Conservation (phyloP, 2,113 vertebrate genomes). For the Pardalotus punctatus region DNA sequence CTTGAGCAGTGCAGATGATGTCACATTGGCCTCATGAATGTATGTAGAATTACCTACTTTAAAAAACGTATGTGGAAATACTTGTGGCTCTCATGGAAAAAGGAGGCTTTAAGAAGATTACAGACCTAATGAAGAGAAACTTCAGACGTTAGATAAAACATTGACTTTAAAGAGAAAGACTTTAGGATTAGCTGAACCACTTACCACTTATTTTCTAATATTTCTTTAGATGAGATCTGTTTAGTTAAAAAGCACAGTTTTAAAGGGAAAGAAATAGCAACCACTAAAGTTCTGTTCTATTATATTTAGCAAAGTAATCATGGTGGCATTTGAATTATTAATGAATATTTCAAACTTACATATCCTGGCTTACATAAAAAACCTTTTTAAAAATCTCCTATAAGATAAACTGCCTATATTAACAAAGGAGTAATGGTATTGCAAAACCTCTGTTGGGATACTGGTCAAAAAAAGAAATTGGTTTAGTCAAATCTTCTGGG, state of each 20-base stretch:
- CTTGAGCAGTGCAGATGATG: constrained; percentile 10
- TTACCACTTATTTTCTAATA: neutral
- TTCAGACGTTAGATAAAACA: neutral
- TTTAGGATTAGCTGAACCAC: neutral
- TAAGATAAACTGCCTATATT: neutral
- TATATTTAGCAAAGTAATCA: neutral
- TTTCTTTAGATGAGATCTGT: neutral
- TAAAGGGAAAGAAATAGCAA: neutral
- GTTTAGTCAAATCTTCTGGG: neutral
- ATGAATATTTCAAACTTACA: neutral
- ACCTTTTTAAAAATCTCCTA: accelerated
- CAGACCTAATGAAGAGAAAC: constrained; percentile 3
- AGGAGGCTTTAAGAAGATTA: constrained; percentile 29
- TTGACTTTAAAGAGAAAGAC: neutral
- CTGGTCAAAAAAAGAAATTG: neutral
- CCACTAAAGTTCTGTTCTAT: neutral
- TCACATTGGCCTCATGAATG: constrained; percentile 27
- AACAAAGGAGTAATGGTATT: neutral
- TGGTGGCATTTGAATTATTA: neutral
- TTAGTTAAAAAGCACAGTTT: neutral
- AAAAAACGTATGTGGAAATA: constrained; percentile 1
- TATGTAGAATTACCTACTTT: constrained; percentile 24
- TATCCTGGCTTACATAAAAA: neutral
- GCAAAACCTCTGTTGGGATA: neutral
- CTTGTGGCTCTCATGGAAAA: neutral